Evolutionary conservation across 2,888 invertebrate species (phyloP).

Genomic region (Macrophya annulata): DNA sequence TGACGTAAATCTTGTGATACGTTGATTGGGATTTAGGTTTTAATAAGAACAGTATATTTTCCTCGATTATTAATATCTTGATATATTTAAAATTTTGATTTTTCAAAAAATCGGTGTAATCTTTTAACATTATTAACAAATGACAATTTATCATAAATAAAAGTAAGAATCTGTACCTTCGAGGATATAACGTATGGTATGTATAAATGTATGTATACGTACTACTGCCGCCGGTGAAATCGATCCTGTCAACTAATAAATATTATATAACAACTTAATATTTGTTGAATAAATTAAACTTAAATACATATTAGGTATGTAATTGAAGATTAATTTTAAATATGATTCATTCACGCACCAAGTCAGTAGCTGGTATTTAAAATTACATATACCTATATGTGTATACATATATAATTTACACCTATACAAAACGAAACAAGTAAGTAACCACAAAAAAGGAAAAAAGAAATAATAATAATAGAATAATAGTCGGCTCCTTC

Average conservation of each 20-base stretch:
- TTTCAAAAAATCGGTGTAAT: not conserved
- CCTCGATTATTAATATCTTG: not conserved
- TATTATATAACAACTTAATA: conserved; percentile 6
- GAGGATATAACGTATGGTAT: not conserved
- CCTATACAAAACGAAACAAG: not conserved
- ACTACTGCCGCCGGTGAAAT: not conserved
- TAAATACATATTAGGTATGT: not conserved
- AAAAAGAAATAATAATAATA: not conserved
- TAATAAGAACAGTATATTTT: not conserved
- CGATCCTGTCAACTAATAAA: conserved; percentile 26
- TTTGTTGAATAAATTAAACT: conserved; percentile 11
- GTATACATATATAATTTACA: not conserved
- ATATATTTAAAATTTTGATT: not conserved
- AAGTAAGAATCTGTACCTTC: conserved; percentile 24
- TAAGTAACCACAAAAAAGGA: not conserved
- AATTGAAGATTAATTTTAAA: not conserved
- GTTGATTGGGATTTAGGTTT: not conserved
- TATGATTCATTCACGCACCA: conserved; percentile 20
- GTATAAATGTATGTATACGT: too few species aligned
- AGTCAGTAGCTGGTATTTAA: conserved; percentile 7
- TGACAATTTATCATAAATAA: not conserved
- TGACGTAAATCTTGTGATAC: not conserved
- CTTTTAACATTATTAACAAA: not conserved
- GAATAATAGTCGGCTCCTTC: not conserved
- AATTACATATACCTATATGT: not conserved